Evolutionary conservation across 2,113 vertebrate species (phyloP).

Genomic region (Atlantisia rogersi): DNA sequence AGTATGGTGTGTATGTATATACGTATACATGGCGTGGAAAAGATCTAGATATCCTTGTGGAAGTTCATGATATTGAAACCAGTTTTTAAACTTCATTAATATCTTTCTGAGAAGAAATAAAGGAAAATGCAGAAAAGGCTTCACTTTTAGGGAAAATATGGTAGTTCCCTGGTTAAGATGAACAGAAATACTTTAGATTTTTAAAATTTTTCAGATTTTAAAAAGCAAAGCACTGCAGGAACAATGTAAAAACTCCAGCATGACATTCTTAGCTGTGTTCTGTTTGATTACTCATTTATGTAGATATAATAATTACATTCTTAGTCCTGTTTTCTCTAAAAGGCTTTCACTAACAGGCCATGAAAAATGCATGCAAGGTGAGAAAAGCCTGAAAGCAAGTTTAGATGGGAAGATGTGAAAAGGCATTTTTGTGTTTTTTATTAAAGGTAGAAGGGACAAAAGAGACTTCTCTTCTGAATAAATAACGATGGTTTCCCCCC

Average conservation of each 20-base stretch:
- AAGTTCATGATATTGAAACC: neutral
- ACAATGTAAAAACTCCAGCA: neutral
- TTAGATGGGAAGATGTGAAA: neutral
- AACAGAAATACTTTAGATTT: neutral
- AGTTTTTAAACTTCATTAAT: neutral
- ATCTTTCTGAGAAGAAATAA: neutral
- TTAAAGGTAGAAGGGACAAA: neutral
- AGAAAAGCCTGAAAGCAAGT: neutral
- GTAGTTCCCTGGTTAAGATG: neutral
- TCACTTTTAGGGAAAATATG: neutral
- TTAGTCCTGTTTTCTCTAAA: neutral
- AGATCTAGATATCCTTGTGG: neutral
- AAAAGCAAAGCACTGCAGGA: neutral
- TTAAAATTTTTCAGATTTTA: neutral
- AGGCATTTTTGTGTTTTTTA: neutral
- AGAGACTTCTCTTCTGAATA: neutral
- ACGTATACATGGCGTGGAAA: neutral
- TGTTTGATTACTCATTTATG: neutral
- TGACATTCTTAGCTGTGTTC: neutral
- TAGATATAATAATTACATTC: neutral
- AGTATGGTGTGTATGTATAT: neutral
- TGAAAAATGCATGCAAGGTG: neutral
- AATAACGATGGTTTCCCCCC: neutral
- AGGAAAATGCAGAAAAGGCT: neutral
- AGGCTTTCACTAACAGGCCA: neutral